Percentiles rank a stretch among this genome's conserved stretches.
Evolutionary conservation across 2,113 vertebrate species (phyloP).

Genomic region (Sakesphorus luctuosus): DNA sequence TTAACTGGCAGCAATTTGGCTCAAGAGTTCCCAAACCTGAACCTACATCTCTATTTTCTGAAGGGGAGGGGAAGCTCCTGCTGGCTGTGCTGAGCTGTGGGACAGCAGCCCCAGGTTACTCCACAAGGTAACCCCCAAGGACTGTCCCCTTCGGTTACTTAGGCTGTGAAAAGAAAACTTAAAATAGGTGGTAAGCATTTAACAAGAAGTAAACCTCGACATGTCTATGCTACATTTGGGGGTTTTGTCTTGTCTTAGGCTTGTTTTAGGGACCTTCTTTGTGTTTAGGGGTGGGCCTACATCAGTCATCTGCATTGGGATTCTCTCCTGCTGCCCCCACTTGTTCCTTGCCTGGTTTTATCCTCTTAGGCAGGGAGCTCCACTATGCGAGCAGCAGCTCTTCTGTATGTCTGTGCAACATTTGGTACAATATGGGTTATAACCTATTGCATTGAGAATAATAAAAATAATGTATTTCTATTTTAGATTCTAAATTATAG

Average conservation of each 20-base stretch:
- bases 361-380: background rate
- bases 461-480: background rate
- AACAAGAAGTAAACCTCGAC: background rate
- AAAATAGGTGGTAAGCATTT: background rate
- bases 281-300: background rate
- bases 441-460: background rate
- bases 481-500: background rate
- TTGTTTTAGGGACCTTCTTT: background rate
- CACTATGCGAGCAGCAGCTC: background rate
- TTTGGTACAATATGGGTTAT: background rate
- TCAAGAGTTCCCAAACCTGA: background rate
- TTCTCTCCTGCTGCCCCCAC: background rate
- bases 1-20: background rate
- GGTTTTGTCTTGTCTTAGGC: background rate
- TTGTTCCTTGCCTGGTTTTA: background rate
- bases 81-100: background rate
- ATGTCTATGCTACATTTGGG: background rate
- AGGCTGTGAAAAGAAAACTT: background rate
- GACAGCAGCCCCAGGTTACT: background rate
- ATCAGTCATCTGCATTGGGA: background rate
- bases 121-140: rapidly evolving
- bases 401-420: background rate
- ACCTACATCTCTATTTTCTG: background rate
- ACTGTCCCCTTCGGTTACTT: background rate
- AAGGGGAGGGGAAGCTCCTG: background rate